Evolutionary conservation across 1,140 invertebrate genomes (phyloP).

Genomic region (Thalassaphorura encarpata): DNA sequence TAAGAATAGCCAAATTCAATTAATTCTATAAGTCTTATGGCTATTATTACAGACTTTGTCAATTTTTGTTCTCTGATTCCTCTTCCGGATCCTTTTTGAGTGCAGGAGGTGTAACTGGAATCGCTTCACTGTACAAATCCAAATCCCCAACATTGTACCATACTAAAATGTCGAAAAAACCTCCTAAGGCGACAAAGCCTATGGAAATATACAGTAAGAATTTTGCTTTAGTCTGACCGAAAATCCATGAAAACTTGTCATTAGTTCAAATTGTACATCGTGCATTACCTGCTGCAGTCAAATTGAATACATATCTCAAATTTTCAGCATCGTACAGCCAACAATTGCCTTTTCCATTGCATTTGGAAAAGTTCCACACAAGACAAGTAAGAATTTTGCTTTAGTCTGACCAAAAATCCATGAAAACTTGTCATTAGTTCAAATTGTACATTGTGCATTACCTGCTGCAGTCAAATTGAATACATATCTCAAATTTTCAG

Average conservation of each 20-base stretch:
- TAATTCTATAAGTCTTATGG: too few relatives aligned
- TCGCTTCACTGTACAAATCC: conserved; percentile 28
- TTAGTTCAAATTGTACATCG: background rate
- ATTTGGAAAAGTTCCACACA: conserved; percentile 19
- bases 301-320: conserved; percentile 27
- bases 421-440: too few relatives aligned
- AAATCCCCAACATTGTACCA: conserved; percentile 28
- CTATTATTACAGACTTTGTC: too few relatives aligned
- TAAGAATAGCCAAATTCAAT: too few relatives aligned
- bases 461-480: conserved; percentile 29
- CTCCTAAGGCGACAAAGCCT: conserved; percentile 23
- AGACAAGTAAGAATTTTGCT: too few relatives aligned
- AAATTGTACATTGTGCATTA: too few relatives aligned
- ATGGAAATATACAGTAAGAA: background rate
- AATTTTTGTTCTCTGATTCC: too few relatives aligned
- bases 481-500: conserved; percentile 20
- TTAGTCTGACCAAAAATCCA: too few relatives aligned
- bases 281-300: conserved; percentile 24
- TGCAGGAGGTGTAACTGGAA: too few relatives aligned
- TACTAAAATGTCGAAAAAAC: conserved; percentile 22
- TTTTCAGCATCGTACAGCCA: conserved; percentile 25
- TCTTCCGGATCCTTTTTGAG: too few relatives aligned
- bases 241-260: background rate
- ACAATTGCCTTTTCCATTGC: conserved; percentile 25
- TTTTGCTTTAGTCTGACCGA: background rate